Base-by-base conservation (phyloP, 2,888 invertebrate genomes). In the Ephialtes manifestator region DNA sequence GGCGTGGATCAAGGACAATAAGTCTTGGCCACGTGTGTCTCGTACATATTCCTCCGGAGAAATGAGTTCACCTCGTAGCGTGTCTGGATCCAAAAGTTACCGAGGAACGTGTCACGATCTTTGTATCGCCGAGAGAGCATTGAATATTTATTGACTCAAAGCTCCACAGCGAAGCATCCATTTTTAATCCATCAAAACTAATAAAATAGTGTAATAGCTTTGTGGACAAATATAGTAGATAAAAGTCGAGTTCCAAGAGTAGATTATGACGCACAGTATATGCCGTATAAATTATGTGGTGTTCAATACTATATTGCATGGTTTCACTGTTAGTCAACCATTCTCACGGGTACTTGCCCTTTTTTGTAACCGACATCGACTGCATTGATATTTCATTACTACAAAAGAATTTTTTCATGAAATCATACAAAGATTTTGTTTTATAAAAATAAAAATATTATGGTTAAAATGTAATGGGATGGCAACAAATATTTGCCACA, bases 1-100 rank as follows among this genome's bases (percentile, higher is more conserved):
- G 60, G 77, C 68, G 74, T 74, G 82, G 79, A 85, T 85, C 85
- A 82, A 82, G 85, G 85, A 58, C 82, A 70, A 85, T 79, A 75
- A 78, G 70, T 79, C 85, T 75, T 60, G 79, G 65, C 75, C 67
- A 70, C 71, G 31, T 53, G 75, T 51, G 46, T 76, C 74, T 48
- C 53, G 48, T 74, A 35, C 20, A 74, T 48, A 58, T 68, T 11
- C 55, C 53, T 78, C 46, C 18, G 75, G 35, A 67, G 79, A 85
- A 85, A 82, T 82, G 85, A 85, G 85, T 85, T 81, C 85, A 82
- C 79, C 81, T 76, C 75, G 60, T 53, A 60, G 46, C 74, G 70
- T 63, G 70, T 58, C 71, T 74, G 55, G 13, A 75, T 15, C 75
- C 60, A 71, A 82, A 85, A 75, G 53, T 74, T 76, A 20, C 55